Base-by-base conservation (phyloP, 1,140 invertebrate species). In the Elysia chlorotica region DNA sequence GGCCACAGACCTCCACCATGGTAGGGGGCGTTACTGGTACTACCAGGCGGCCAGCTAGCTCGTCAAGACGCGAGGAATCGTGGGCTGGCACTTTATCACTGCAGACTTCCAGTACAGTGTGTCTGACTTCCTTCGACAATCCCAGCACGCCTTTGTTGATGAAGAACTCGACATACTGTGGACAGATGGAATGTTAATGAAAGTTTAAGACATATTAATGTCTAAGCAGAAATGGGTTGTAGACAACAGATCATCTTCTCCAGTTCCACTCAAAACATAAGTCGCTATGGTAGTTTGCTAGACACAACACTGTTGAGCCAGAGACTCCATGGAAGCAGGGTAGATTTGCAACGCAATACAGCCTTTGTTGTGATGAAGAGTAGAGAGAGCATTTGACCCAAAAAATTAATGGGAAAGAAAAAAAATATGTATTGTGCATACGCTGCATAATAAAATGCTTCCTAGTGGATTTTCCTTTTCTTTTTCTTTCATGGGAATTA, bases 21-120 rank as follows among this genome's bases (percentile, higher is more conserved):
- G 93, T 93, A 0, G 93, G 93, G 19, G 93, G 93, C 89, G 94
- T 92, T n/a, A 93, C 90, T 10, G 93, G 93, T 38, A 95, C 89
- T 69, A 93, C 83, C n/a, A 89, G 80, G 0, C 92, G 62, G 88
- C 81, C 71, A 65, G 78, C 63, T 36, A 88, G 74, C 36, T 87
- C 81, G 65, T 85, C 81, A 53, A 86, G 76, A 21, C 76, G 81
- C 33, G 76, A 90, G 56, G 90, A 87, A 31, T 90, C 89, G 36
- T 92, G 89, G 0, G 92, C 89, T 65, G 85, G 82, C 17, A 94
- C 91, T 28, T 89, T 87, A 67, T 92, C 91, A 5, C 92, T 92
- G 69, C 90, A 88, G 79, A 92, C 93, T 83, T 94, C 93, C 72
- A 94, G 90, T 4, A 94, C 92, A 3, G 90, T 88, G 83, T 93